Evolutionary conservation across 1,140 invertebrate genomes (phyloP), one percentile per base, ranked within the genome.

Genomic region (Bursaphelenchus mucronatus): DNA sequence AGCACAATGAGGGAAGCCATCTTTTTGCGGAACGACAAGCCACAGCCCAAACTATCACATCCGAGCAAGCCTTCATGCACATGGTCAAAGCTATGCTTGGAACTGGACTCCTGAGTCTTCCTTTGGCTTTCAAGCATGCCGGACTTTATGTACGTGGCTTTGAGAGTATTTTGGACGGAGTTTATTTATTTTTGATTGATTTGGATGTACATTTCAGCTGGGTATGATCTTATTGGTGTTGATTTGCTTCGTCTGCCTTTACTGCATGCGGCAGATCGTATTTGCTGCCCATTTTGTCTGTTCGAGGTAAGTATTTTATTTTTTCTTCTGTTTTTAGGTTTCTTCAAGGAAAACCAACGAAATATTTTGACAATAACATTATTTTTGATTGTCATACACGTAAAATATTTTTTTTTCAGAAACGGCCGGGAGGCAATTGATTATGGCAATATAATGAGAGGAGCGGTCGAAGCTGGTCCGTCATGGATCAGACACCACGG

Each of bases 51-150:
- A 56, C 67, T 17, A 70, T 71, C 30, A 69, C 61, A 15, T 59
- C 75, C 1, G 73, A 78, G 49, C 66, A 78, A 54, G 76, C 76
- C 6, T 70, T 81, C 49, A 80, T 79, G 41, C 75, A 76, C 49
- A 67, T 79, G 76, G 62, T 81, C 13, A 50, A 74, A 63, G 76
- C 67, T 3, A 80, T 80, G 78, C 46, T 80, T n/a, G 78, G 79
- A 50, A 81, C 78, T 9, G 78, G 78, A 10, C 54, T 80, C 1
- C 71, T 80, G 0, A 73, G 74, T 1, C 68, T 80, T 17, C 78
- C 78, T 13, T 58, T 79, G 8, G 78, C 78, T 17, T 79, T 79
- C 46, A 81, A 76, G 51, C 66, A 80, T 63, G 73, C 78, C 15
- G 78, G 78, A 30, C 61, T 80, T 15, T 79, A 69, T 63, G 77